Conservation (phyloP, 2,797 vertebrate genomes). For the Nyctibius grandis region DNA sequence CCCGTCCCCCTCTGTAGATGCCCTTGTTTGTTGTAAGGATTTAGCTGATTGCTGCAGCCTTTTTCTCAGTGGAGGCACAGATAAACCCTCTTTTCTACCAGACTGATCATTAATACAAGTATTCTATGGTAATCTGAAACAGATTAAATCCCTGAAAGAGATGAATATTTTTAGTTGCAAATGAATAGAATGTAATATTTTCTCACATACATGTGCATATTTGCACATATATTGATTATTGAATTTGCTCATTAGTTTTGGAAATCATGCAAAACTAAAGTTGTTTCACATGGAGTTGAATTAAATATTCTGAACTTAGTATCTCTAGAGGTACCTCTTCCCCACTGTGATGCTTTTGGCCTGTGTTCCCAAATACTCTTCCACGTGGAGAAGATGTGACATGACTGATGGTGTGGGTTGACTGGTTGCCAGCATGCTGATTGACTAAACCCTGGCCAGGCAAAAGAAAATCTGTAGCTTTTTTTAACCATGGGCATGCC, state of each 20-base stretch:
- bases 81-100: neutral
- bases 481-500: neutral
- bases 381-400: neutral
- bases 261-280: neutral
- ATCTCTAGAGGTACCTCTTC: neutral
- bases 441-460: neutral
- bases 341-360: neutral
- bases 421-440: neutral
- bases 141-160: neutral
- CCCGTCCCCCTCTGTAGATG: neutral
- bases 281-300: neutral
- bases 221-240: neutral
- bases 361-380: neutral
- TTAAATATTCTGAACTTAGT: neutral
- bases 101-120: neutral
- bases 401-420: neutral
- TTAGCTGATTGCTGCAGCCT: neutral
- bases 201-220: neutral
- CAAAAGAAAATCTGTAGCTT: neutral
- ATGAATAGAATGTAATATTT: neutral
- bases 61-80: neutral
- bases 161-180: neutral
- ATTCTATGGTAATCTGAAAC: neutral
- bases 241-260: neutral
- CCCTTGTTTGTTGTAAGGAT: neutral